Conservation (phyloP, 2,888 invertebrate species). For the Drosophila merina region DNA sequence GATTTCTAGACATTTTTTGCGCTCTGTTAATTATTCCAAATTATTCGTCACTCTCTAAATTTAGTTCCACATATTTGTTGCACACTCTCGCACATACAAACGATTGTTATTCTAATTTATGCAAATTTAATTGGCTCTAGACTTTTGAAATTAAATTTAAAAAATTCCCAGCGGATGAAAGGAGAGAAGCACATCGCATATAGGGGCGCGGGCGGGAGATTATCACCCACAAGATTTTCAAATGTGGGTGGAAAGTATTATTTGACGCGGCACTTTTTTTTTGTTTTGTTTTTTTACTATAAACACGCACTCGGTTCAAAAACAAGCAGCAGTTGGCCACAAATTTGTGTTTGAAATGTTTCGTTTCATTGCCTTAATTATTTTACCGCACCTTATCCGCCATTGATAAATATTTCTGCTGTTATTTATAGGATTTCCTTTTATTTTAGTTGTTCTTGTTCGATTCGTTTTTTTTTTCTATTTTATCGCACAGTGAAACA, state of each 20-base stretch:
- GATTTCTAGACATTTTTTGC: constrained; percentile 9
- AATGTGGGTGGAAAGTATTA: background rate
- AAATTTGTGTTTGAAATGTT: constrained; percentile 24
- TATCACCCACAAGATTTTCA: background rate
- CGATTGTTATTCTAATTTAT: constrained; percentile 60
- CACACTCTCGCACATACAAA: constrained; percentile 44
- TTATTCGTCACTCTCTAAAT: constrained; percentile 6
- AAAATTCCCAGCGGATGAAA: constrained; percentile 33
- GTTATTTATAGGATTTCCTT: constrained; percentile 64
- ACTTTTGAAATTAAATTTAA: constrained; percentile 57
- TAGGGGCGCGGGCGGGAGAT: background rate
- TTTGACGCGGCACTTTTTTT: constrained; percentile 6
- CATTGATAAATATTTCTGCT: constrained; percentile 63
- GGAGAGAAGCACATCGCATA: background rate
- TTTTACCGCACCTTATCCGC: constrained; percentile 36
- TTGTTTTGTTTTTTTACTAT: background rate
- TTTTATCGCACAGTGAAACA: constrained; percentile 6
- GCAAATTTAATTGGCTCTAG: constrained; percentile 66
- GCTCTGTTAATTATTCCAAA: background rate
- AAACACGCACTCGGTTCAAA: background rate
- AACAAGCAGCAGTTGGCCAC: background rate
- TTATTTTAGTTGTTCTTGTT: constrained; percentile 38
- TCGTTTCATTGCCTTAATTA: constrained; percentile 32
- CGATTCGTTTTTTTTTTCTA: constrained; percentile 33
- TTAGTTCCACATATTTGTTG: constrained; percentile 10